Percentiles rank a stretch among this genome's conserved stretches.
These are phyloP conservation scores for Alces alces DNA, from an alignment of 2,113 vertebrate genomes.

Conservation along the genomic window DNA sequence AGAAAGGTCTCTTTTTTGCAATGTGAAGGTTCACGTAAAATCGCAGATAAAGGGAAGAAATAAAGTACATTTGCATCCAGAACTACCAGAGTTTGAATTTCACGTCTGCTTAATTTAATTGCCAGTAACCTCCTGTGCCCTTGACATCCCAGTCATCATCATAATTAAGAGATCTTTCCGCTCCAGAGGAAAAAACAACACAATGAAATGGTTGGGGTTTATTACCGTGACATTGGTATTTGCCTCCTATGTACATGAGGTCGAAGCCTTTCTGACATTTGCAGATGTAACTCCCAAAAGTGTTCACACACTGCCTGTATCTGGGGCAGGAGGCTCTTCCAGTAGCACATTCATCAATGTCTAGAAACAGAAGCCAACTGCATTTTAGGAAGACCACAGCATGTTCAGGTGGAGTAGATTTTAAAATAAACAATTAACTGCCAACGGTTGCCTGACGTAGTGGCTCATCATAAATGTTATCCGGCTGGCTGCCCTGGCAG, in stretches of 20 bases:
- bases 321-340: constrained; percentile 90
- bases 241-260: constrained; percentile 93
- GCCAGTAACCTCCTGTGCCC: background rate
- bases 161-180: background rate
- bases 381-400: background rate
- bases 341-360: constrained; percentile 93
- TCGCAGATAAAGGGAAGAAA: background rate
- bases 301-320: constrained; percentile 95
- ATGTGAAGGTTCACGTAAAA: background rate
- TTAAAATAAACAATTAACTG: background rate
- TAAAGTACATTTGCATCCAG: background rate
- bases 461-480: background rate
- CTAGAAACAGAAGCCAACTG: constrained; percentile 76
- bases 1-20: background rate
- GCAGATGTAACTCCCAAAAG: constrained; percentile 98
- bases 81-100: background rate
- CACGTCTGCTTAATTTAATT: background rate
- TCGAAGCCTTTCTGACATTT: constrained; percentile 95
- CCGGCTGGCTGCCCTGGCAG: background rate
- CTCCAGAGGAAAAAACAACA: background rate
- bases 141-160: background rate
- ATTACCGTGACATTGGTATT: constrained; percentile 96
- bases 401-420: background rate
- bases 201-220: background rate
- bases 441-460: background rate